A percentile compares a stretch with the other conserved stretches of the same genome.
Conservation (phyloP, 2,888 invertebrate species). For the Platycheirus rosarum region DNA sequence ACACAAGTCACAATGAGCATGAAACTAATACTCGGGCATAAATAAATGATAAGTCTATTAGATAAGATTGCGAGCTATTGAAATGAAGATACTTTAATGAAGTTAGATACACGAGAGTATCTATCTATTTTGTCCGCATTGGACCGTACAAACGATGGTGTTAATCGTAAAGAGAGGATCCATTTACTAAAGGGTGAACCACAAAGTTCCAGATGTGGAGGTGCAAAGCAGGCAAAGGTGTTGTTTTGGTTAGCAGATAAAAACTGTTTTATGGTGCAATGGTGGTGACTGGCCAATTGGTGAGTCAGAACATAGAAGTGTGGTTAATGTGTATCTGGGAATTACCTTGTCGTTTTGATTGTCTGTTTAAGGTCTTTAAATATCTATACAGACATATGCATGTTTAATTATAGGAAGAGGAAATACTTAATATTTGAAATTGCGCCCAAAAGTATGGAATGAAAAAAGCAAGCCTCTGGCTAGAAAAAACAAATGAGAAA, state of each 20-base stretch:
- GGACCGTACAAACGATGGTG: slow-evolving; percentile 42
- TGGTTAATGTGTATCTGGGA: slow-evolving; percentile 16
- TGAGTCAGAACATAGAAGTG: slow-evolving; percentile 34
- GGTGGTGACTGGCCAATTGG: background rate
- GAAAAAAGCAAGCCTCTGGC: background rate
- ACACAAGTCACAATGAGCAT: slow-evolving; percentile 20
- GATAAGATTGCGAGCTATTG: slow-evolving; percentile 68
- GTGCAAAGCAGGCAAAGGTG: background rate
- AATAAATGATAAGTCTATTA: slow-evolving; percentile 61
- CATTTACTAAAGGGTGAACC: slow-evolving; percentile 43
- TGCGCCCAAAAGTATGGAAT: slow-evolving; percentile 17
- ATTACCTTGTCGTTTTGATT: slow-evolving; percentile 6
- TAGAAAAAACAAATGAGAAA: too few relatives aligned
- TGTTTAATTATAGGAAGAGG: background rate
- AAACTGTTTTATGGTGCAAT: background rate
- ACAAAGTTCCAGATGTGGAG: slow-evolving; percentile 1
- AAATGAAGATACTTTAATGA: slow-evolving; percentile 45
- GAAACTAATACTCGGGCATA: slow-evolving; percentile 52
- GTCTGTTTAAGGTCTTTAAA: background rate
- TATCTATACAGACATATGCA: too few relatives aligned
- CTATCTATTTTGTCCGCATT: slow-evolving; percentile 29
- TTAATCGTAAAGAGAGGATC: slow-evolving; percentile 44
- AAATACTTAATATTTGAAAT: background rate
- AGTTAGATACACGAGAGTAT: slow-evolving; percentile 12
- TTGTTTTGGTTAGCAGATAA: background rate